A percentile compares a stretch with the other conserved stretches of the same genome.
phyloP scores from a whole-genome alignment of 2,888 invertebrate genomes.

The Micropterix aruncella region DNA sequence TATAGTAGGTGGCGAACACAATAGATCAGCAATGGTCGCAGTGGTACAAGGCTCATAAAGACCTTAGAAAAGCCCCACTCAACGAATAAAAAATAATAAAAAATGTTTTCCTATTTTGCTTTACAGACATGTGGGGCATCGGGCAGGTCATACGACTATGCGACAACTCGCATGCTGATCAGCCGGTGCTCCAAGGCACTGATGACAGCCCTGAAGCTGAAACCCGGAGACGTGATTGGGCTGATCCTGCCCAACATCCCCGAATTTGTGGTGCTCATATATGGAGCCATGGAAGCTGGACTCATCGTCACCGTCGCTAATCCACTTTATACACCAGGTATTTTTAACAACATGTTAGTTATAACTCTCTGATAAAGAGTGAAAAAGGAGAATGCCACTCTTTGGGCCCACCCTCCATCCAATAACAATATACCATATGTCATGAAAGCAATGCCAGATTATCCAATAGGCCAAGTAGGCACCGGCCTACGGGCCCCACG shows the following conservation, averaged over 20 bases:
- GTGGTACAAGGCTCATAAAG: too few relatives aligned
- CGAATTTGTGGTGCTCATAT: conserved; percentile 50
- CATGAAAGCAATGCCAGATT: too few relatives aligned
- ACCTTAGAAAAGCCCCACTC: too few relatives aligned
- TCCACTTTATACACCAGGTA: conserved; percentile 53
- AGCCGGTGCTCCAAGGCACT: conserved; percentile 43
- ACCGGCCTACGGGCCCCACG: too few relatives aligned
- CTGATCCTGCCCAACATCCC: conserved; percentile 56
- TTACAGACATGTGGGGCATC: conserved; percentile 52
- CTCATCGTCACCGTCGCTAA: conserved; percentile 53
- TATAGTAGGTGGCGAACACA: too few relatives aligned
- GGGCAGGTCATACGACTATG: conserved; percentile 50
- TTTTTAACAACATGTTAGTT: conserved; percentile 8
- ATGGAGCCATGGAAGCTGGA: conserved; percentile 51
- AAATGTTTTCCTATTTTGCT: too few relatives aligned
- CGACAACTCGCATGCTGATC: conserved; percentile 41
- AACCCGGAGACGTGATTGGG: conserved; percentile 48
- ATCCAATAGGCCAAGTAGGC: too few relatives aligned
- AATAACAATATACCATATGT: too few relatives aligned
- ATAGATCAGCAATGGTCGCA: too few relatives aligned
- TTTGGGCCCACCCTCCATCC: too few relatives aligned
- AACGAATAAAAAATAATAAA: too few relatives aligned
- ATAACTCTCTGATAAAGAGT: neutral
- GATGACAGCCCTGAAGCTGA: conserved; percentile 36
- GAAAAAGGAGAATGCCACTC: too few relatives aligned